A percentile compares a stretch with the other conserved stretches of the same genome.
phyloP scores from a whole-genome alignment of 1,140 invertebrate species.

The Thalassaphorura encarpata region DNA sequence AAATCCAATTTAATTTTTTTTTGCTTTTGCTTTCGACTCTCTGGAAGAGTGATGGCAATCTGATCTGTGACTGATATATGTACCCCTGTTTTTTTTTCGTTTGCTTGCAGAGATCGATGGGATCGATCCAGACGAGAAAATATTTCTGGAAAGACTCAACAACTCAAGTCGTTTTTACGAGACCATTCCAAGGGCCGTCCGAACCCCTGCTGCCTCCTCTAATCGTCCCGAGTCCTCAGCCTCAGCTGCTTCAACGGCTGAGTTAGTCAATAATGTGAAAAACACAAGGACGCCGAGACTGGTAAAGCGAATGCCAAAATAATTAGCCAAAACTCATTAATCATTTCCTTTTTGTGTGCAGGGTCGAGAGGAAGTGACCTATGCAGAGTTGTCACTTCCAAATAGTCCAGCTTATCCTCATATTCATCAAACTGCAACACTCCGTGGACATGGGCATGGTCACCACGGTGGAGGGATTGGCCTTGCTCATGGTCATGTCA shows the following conservation, averaged over 20 bases:
- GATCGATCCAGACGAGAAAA: conserved; percentile 32
- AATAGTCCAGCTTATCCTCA: conserved; percentile 32
- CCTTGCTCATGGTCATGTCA: conserved; percentile 34
- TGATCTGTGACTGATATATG: neutral
- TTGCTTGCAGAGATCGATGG: conserved; percentile 25
- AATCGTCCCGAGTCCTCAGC: conserved; percentile 24
- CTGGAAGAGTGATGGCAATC: neutral
- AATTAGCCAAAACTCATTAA: too few species aligned
- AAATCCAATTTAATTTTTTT: neutral
- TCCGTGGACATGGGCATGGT: conserved; percentile 38
- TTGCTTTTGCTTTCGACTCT: neutral
- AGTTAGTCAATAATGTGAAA: conserved; percentile 31
- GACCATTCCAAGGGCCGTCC: conserved; percentile 32
- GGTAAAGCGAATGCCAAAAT: conserved; percentile 10
- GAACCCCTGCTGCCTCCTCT: conserved; percentile 10
- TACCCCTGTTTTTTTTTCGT: neutral
- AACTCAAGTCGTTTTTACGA: conserved; percentile 31
- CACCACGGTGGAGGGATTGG: conserved; percentile 38
- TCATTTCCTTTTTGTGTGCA: conserved; percentile 10
- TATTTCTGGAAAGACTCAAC: conserved; percentile 32
- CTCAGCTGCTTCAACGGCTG: conserved; percentile 7
- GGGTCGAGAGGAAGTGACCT: conserved; percentile 45
- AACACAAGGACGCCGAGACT: conserved; percentile 19
- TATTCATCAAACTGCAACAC: conserved; percentile 38
- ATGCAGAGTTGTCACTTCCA: conserved; percentile 47